phyloP scores from a whole-genome alignment of 2,797 vertebrate species.

The Syndactyla subalaris region DNA sequence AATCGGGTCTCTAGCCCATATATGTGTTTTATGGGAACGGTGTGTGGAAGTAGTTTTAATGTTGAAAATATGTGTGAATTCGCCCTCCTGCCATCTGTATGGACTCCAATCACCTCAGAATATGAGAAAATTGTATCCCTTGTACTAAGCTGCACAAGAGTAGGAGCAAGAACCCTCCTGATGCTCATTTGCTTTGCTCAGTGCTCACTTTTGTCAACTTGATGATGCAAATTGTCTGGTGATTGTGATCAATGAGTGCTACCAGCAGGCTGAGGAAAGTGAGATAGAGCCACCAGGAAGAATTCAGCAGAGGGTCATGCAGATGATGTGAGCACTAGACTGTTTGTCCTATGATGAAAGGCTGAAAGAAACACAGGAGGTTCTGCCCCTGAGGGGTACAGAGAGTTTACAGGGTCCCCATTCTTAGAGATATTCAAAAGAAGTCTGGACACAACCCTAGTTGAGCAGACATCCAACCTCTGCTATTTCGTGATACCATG shows the following conservation, averaged over 20 bases:
- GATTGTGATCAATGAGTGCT: background rate
- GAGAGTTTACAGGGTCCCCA: background rate
- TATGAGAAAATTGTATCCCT: background rate
- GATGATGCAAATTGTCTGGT: background rate
- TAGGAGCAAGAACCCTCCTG: background rate
- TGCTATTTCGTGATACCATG: background rate
- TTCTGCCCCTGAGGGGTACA: background rate
- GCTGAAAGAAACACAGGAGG: background rate
- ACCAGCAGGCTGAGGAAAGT: background rate
- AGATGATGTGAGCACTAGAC: background rate
- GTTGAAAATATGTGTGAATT: fast-evolving
- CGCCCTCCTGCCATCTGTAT: fast-evolving
- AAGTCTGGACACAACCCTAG: background rate
- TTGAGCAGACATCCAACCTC: background rate
- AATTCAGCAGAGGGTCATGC: background rate
- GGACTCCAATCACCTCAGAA: background rate
- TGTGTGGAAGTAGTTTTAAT: background rate
- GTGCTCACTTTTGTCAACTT: background rate
- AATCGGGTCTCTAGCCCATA: background rate
- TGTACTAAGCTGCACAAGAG: background rate
- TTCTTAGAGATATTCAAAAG: background rate
- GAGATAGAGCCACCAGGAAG: background rate
- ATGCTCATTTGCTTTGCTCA: background rate
- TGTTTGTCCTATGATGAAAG: background rate
- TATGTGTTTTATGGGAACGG: background rate